A percentile compares a stretch with the other conserved stretches of the same genome.
These are phyloP conservation scores for Pseudoips prasinana DNA, from an alignment of 2,888 invertebrate species.

Conservation along the genomic window DNA sequence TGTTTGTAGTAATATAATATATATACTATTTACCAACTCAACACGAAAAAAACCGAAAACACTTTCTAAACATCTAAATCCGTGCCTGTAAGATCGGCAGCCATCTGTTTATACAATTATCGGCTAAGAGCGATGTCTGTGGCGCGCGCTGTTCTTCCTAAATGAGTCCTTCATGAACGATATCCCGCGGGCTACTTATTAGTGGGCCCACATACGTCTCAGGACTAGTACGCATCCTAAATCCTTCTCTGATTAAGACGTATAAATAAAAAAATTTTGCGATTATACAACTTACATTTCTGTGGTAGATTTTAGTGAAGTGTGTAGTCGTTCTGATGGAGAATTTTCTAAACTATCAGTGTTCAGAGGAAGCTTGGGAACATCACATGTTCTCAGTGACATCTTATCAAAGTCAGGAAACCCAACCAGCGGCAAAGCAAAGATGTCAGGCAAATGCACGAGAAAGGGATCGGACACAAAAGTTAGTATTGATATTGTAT, in stretches of 20 bases:
- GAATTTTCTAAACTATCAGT: constrained; percentile 58
- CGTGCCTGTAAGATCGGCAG: constrained; percentile 56
- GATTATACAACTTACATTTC: neutral
- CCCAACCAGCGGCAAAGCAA: constrained; percentile 77
- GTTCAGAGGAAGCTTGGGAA: constrained; percentile 60
- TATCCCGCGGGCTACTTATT: constrained; percentile 70
- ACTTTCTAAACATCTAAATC: constrained; percentile 29
- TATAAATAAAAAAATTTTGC: no score
- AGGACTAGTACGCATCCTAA: constrained; percentile 61
- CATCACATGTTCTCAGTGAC: constrained; percentile 46
- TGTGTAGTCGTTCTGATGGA: constrained; percentile 51
- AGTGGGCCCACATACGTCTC: constrained; percentile 53
- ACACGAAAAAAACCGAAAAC: no score
- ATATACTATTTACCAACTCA: no score
- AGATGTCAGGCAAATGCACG: constrained; percentile 91
- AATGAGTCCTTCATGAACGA: constrained; percentile 77
- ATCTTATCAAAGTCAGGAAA: constrained; percentile 48
- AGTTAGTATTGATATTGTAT: constrained; percentile 78
- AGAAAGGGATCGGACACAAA: constrained; percentile 91
- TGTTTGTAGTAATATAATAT: no score
- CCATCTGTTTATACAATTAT: constrained; percentile 82
- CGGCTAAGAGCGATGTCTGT: constrained; percentile 71
- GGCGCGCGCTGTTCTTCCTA: constrained; percentile 79
- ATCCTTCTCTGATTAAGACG: no score
- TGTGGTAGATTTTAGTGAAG: constrained; percentile 1